Conservation (phyloP, 2,113 vertebrate species). For the Nanger granti region DNA sequence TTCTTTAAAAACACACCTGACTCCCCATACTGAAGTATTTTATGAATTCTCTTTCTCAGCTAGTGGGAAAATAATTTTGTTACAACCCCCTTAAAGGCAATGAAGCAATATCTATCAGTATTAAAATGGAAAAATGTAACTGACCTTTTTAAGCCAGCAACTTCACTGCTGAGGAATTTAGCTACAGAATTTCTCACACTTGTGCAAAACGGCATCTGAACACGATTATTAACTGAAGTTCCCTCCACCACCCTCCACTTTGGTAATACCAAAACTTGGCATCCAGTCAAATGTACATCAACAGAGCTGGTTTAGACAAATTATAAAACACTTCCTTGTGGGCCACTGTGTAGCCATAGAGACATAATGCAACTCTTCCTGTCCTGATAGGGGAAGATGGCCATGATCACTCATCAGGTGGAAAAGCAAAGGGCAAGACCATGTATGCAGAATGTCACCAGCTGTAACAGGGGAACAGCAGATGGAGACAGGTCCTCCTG, state of each 20-base stretch:
- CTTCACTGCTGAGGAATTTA: background rate
- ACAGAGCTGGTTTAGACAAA: background rate
- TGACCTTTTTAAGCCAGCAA: background rate
- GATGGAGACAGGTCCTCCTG: background rate
- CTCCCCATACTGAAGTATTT: background rate
- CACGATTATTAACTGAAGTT: background rate
- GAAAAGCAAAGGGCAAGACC: background rate
- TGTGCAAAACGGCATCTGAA: background rate
- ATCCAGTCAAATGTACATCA: background rate
- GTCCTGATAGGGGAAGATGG: background rate
- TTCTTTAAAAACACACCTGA: background rate
- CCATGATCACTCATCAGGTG: accelerated
- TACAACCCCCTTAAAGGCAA: background rate
- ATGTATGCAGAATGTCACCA: too few species aligned
- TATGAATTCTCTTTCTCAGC: background rate
- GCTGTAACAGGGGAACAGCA: background rate
- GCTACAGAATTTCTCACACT: background rate
- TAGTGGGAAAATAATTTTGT: background rate
- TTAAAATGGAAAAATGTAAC: background rate
- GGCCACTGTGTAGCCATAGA: background rate
- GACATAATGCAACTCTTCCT: background rate
- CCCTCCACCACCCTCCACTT: accelerated
- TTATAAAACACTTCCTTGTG: background rate
- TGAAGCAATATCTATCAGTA: background rate
- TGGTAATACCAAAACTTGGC: background rate